A percentile compares a stretch with the other conserved stretches of the same genome.
Evolutionary conservation across 2,888 invertebrate species (phyloP).

Genomic region (Tryphoninae sp.): DNA sequence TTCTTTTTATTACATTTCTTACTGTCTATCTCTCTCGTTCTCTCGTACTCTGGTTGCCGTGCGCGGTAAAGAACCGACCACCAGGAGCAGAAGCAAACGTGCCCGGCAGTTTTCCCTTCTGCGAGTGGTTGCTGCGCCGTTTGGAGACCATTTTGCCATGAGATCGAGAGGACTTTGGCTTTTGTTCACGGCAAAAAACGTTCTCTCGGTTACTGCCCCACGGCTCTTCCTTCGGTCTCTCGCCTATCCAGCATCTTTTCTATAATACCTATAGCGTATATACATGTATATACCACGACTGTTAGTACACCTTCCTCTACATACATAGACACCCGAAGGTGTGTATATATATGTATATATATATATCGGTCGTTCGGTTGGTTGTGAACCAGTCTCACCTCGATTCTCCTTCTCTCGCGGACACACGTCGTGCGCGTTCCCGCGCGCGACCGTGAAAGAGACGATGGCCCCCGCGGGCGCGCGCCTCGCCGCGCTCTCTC

Average conservation of each 20-base stretch:
- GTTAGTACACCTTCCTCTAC: neutral
- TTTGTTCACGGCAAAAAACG: constrained; percentile 34
- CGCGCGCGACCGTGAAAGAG: constrained; percentile 37
- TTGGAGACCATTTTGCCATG: constrained; percentile 26
- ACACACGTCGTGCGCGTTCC: constrained; percentile 35
- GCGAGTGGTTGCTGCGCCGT: constrained; percentile 37
- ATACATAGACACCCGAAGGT: neutral
- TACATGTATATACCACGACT: neutral
- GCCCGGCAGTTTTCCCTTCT: constrained; percentile 38
- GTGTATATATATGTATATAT: neutral
- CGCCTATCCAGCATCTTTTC: constrained; percentile 28
- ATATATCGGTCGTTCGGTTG: constrained; percentile 7
- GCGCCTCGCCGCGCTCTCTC: constrained; percentile 25
- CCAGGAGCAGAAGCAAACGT: constrained; percentile 9
- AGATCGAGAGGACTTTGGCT: constrained; percentile 41
- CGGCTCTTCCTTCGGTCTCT: constrained; percentile 23
- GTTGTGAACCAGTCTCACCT: constrained; percentile 41
- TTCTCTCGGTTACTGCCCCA: constrained; percentile 29
- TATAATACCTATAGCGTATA: neutral
- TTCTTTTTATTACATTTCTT: constrained; percentile 15
- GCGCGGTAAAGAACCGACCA: neutral
- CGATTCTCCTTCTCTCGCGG: constrained; percentile 29
- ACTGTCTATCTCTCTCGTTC: neutral
- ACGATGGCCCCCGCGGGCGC: constrained; percentile 40
- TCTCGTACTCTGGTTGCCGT: constrained; percentile 4